These are phyloP conservation scores for Watsonalla cultraria DNA, from an alignment of 2,888 invertebrate species.

Conservation along the genomic window DNA sequence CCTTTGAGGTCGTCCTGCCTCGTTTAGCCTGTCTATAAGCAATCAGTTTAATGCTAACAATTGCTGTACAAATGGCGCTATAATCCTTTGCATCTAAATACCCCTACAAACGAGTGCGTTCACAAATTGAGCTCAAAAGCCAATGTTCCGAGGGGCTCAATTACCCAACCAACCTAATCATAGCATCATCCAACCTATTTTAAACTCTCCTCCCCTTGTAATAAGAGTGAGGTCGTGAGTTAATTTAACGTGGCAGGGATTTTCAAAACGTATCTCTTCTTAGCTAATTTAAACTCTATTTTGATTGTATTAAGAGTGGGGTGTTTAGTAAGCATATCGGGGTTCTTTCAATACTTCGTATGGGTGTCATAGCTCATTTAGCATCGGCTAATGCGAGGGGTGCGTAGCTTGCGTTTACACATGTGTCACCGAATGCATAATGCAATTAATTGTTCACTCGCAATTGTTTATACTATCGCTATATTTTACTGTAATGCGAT, in stretches of 20 bases:
- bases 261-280: not conserved
- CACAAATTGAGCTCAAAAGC: slow-evolving; percentile 75
- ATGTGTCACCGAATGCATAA: slow-evolving; percentile 36
- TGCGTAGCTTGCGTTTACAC: not conserved
- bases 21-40: not conserved
- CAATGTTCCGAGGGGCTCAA: slow-evolving; percentile 47
- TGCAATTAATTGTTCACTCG: slow-evolving; percentile 58
- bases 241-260: not conserved
- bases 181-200: not conserved
- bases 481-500: slow-evolving; percentile 24
- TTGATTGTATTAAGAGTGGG: slow-evolving; percentile 17
- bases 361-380: slow-evolving; percentile 73
- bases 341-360: slow-evolving; percentile 47
- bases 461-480: slow-evolving; percentile 47
- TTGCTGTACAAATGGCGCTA: slow-evolving; percentile 14
- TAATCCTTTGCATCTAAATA: slow-evolving; percentile 45
- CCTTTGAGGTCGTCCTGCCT: not conserved
- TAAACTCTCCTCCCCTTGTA: not conserved
- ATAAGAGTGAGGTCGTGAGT: not conserved
- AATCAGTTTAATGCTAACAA: not conserved
- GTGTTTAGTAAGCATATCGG: not conserved
- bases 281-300: slow-evolving; percentile 33
- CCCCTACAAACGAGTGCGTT: slow-evolving; percentile 53
- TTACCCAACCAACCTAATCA: slow-evolving; percentile 18
- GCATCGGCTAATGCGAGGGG: slow-evolving; percentile 22